Evolutionary conservation across 37 sponge, comb jelly and placozoan species (phyloP).

Genomic region (Ephydatia muelleri): DNA sequence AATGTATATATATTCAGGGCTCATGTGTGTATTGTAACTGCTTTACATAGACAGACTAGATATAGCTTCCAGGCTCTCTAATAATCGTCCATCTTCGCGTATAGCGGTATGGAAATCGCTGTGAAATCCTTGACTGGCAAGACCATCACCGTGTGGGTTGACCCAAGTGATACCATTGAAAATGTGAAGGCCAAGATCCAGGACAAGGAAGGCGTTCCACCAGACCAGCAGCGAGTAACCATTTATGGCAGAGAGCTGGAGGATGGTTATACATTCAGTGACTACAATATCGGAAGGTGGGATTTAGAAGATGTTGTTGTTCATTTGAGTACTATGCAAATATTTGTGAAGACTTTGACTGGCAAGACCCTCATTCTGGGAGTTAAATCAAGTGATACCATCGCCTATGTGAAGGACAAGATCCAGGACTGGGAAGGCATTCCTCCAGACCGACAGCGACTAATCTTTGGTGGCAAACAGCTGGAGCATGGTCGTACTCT

Average conservation of each 20-base stretch:
- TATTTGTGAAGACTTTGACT: constrained; percentile 79
- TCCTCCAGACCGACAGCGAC: constrained; percentile 72
- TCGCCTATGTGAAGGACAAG: constrained; percentile 75
- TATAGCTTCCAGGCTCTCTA: no score
- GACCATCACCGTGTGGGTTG: constrained; percentile 48
- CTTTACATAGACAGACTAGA: no score
- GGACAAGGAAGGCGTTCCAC: no score
- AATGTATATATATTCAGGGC: no score
- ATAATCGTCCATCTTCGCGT: no score
- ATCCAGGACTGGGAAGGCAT: constrained; percentile 77
- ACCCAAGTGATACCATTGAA: no score
- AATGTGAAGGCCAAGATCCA: no score
- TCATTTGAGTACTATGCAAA: constrained; percentile 76
- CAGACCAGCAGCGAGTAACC: no score
- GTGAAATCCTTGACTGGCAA: constrained; percentile 49
- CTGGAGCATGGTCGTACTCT: constrained; percentile 77
- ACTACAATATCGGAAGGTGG: no score
- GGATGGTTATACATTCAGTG: no score
- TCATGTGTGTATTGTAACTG: no score
- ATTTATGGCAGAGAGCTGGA: no score
- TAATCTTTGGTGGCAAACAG: constrained; percentile 74
- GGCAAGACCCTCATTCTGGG: constrained; percentile 79
- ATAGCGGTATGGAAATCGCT: constrained; percentile 49
- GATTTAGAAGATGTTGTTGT: constrained; percentile 51
- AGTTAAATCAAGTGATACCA: constrained; percentile 61